Evolutionary conservation across 2,113 vertebrate genomes (phyloP).

Genomic region (Nesoenas mayeri): DNA sequence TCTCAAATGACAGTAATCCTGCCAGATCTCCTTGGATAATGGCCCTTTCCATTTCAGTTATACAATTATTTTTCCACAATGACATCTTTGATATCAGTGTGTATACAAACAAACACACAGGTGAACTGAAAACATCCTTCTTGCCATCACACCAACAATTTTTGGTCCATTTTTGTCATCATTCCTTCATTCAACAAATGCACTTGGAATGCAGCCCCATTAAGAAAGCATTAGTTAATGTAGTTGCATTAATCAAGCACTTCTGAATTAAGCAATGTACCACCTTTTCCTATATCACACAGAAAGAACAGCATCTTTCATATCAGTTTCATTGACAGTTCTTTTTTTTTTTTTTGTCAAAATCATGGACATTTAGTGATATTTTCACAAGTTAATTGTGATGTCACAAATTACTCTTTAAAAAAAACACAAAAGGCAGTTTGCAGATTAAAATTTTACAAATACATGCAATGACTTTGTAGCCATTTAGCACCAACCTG

Average conservation of each 20-base stretch:
- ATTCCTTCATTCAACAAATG: background rate
- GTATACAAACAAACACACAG: background rate
- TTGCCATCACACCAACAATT: background rate
- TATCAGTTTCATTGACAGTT: background rate
- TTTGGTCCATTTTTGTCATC: background rate
- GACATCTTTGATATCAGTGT: background rate
- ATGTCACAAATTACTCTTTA: background rate
- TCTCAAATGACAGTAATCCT: background rate
- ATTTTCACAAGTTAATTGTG: background rate
- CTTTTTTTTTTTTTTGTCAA: background rate
- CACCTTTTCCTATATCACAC: background rate
- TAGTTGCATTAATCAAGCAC: background rate
- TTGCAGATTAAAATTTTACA: background rate
- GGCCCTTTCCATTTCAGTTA: background rate
- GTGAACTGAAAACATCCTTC: background rate
- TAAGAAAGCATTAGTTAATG: background rate
- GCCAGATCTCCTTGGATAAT: background rate
- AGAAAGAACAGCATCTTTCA: background rate
- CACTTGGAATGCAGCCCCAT: background rate
- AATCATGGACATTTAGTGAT: background rate
- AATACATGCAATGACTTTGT: background rate
- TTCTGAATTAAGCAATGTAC: background rate
- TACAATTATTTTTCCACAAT: background rate
- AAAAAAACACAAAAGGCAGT: background rate
- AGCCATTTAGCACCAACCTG: background rate